These are phyloP conservation scores for Lasioglossum pauxillum DNA, from an alignment of 2,888 invertebrate genomes.

Conservation along the genomic window DNA sequence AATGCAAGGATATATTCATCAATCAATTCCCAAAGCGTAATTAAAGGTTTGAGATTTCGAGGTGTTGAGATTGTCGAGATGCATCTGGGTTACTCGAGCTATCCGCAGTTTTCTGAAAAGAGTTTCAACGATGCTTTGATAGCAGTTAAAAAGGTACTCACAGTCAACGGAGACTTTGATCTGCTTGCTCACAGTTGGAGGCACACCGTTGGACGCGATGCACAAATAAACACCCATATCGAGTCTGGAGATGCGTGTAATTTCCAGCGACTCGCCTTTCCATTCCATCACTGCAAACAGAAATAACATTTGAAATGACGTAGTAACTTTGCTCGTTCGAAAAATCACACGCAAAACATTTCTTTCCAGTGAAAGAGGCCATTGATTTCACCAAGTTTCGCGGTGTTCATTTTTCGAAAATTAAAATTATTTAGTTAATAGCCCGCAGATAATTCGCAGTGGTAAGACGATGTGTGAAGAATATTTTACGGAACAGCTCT, in stretches of 20 bases:
- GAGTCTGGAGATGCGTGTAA: constrained; percentile 93
- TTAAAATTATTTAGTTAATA: neutral
- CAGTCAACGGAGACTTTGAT: constrained; percentile 97
- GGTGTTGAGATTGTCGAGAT: too few species aligned
- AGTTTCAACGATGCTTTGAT: neutral
- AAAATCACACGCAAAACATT: neutral
- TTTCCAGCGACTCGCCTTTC: constrained; percentile 93
- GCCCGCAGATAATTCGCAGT: neutral
- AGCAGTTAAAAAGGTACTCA: constrained; percentile 86
- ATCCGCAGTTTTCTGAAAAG: neutral
- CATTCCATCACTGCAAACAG: constrained; percentile 90
- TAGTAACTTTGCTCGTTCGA: constrained; percentile 1
- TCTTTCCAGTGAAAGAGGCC: neutral
- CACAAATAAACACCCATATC: constrained; percentile 97
- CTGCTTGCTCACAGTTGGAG: constrained; percentile 95
- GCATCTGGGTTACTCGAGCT: neutral
- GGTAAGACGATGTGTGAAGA: neutral
- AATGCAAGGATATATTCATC: neutral
- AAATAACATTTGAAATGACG: neutral
- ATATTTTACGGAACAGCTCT: neutral
- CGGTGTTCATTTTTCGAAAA: neutral
- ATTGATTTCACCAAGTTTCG: neutral
- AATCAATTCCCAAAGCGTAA: neutral
- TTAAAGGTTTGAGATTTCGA: neutral
- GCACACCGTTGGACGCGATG: constrained; percentile 95